Evolutionary conservation across 2,888 invertebrate genomes (phyloP), one percentile per base, ranked within the genome.

Genomic region (Gryllus longicercus): DNA sequence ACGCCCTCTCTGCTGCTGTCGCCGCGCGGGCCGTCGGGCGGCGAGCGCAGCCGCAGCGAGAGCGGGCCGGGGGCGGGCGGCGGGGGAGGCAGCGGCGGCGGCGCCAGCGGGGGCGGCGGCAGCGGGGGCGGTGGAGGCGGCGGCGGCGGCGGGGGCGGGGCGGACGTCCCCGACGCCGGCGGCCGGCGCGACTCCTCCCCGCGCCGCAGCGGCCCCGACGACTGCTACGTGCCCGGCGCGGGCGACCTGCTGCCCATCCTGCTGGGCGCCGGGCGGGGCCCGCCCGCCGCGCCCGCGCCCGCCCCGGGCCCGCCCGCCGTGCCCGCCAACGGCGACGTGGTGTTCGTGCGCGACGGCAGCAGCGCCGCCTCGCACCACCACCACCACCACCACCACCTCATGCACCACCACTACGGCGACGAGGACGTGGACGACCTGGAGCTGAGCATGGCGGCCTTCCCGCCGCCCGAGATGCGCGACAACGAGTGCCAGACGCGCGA

Each of bases 401-500:
- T 74, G 38, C 78, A 78, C 25, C 76, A 38, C 11, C 75, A 49
- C 79, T 50, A 75, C 14, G 25, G 38, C 50, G 63, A 51, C 25
- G 77, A 74, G 10, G 49, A 78, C 12, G 79, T 77, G 38, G 80
- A 80, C n/a, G 78, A 79, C 14, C 79, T 78, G 51, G 79, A 81
- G 18, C 16, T 79, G 63, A 79, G 79, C 49, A 50, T 81, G 80
- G 75, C 79, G 21, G 63, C 79, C 18, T 80, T 75, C 51, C 78
- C 80, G 10, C 77, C 88, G 80, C 89, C 90, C 2, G 91, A 91
- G 85, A 93, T 92, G 90, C 91, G 92, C 84, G 93, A 93, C 86
- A 93, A 91, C 86, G 93, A 92, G 79, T 96, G 95, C 86, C 96
- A 96, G 86, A 96, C 96, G 0, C 90, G 95, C 83, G 95, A 94